Conservation (phyloP, 2,888 invertebrate species). For the Euplagia quadripunctaria region DNA sequence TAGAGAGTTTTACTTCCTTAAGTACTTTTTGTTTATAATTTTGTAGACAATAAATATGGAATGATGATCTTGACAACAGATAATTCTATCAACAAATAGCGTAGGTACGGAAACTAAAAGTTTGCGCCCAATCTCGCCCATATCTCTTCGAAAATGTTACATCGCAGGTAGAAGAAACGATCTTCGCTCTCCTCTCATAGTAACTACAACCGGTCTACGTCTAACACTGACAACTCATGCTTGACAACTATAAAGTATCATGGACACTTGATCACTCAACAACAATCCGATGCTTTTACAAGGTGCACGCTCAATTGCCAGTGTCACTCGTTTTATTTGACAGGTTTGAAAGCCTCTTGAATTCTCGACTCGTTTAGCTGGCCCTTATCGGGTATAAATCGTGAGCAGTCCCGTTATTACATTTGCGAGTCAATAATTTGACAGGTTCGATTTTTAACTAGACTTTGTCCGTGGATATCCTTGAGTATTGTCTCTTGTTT, state of each 20-base stretch:
- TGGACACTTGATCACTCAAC: slow-evolving; percentile 10
- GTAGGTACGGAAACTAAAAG: too few relatives aligned
- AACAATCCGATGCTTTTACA: neutral
- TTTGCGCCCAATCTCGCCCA: too few relatives aligned
- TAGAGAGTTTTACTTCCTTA: too few relatives aligned
- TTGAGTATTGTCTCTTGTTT: neutral
- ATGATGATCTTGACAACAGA: too few relatives aligned
- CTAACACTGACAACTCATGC: neutral
- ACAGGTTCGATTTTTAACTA: neutral
- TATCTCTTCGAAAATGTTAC: too few relatives aligned
- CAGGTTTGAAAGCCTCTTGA: slow-evolving; percentile 17
- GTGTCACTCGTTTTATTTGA: slow-evolving; percentile 14
- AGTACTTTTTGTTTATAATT: too few relatives aligned
- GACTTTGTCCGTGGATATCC: neutral
- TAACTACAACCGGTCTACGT: neutral
- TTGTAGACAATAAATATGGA: too few relatives aligned
- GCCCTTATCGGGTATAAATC: slow-evolving; percentile 6
- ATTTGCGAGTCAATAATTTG: neutral
- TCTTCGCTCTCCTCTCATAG: neutral
- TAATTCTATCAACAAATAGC: too few relatives aligned
- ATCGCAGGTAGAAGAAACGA: neutral
- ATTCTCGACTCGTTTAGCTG: neutral
- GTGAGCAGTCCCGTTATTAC: neutral
- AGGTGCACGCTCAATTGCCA: slow-evolving; percentile 1
- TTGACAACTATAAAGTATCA: slow-evolving; percentile 6